Conservation (phyloP, 2,888 invertebrate species). For the Sphaeridia pumilis region DNA sequence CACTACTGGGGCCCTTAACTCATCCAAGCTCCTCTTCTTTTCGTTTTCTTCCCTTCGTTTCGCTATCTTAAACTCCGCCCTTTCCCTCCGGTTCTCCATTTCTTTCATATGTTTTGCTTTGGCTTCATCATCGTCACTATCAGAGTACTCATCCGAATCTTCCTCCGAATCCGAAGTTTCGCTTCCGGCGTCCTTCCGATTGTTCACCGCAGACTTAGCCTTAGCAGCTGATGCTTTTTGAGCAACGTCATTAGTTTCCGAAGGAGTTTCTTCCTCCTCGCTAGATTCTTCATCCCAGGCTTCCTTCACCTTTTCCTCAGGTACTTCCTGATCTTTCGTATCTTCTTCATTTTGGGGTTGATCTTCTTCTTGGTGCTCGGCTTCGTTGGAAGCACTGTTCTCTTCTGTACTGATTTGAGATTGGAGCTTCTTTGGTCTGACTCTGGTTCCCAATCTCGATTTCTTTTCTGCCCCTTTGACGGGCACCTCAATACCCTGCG, state of each 20-base stretch:
- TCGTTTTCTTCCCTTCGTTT: conserved; percentile 58
- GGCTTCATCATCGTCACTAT: conserved; percentile 39
- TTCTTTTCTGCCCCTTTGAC: conserved; percentile 47
- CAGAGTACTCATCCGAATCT: conserved; percentile 41
- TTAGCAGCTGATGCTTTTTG: conserved; percentile 13
- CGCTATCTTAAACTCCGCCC: conserved; percentile 59
- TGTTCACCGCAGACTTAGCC: no score
- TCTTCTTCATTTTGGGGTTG: conserved; percentile 13
- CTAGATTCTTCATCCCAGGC: conserved; percentile 72
- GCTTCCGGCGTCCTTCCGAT: conserved; percentile 37
- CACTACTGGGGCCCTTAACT: conserved; percentile 87
- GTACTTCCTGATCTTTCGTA: no score
- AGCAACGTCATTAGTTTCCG: no score
- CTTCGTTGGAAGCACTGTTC: conserved; percentile 3
- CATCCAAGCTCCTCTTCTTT: conserved; percentile 52
- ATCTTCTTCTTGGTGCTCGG: conserved; percentile 12
- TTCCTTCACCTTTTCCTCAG: conserved; percentile 58
- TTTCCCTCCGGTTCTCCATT: conserved; percentile 61
- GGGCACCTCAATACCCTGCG: conserved; percentile 73
- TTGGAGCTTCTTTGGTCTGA: conserved; percentile 57
- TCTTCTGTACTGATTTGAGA: conserved; percentile 36
- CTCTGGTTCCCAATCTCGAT: conserved; percentile 54
- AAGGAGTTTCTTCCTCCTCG: conserved; percentile 48
- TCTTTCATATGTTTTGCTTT: conserved; percentile 47
- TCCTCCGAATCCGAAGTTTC: conserved; percentile 45